Percentiles rank a stretch among this genome's conserved stretches.
These are phyloP conservation scores for Myiagra hebetior DNA, from an alignment of 2,113 vertebrate genomes.

Conservation along the genomic window DNA sequence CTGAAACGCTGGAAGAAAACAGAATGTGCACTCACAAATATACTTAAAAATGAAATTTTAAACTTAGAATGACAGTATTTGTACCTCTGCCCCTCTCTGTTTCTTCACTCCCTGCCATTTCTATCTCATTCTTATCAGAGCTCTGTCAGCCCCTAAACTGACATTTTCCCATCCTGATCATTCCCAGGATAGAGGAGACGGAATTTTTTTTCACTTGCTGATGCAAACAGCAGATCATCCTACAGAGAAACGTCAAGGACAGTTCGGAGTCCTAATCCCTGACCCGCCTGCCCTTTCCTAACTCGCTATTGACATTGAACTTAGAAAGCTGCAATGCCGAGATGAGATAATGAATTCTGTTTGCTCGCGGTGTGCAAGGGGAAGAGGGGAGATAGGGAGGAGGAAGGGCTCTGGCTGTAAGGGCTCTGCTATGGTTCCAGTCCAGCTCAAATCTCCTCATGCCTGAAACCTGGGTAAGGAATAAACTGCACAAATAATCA, in stretches of 20 bases:
- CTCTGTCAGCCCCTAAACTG: conserved; percentile 78
- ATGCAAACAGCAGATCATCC: conserved; percentile 73
- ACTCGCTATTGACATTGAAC: conserved; percentile 82
- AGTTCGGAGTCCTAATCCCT: conserved; percentile 76
- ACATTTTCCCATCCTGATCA: conserved; percentile 83
- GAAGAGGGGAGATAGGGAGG: conserved; percentile 12
- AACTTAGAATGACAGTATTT: conserved; percentile 45
- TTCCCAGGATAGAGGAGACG: conserved; percentile 70
- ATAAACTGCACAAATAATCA: background rate
- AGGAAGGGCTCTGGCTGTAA: background rate
- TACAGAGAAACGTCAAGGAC: conserved; percentile 76
- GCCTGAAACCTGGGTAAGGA: background rate
- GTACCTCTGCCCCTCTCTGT: background rate
- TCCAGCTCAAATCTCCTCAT: background rate
- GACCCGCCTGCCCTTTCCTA: conserved; percentile 73
- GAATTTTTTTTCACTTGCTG: conserved; percentile 60
- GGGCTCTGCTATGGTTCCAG: background rate
- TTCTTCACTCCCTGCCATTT: conserved; percentile 36
- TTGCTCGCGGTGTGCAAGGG: conserved; percentile 38
- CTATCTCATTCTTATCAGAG: conserved; percentile 74
- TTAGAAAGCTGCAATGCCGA: conserved; percentile 61
- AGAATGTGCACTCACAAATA: background rate
- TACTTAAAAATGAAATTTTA: conserved; percentile 54
- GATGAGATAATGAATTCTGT: conserved; percentile 72
- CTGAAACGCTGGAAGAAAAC: conserved; percentile 8